Conservation (phyloP, 2,113 vertebrate species). For the Geococcyx californianus region DNA sequence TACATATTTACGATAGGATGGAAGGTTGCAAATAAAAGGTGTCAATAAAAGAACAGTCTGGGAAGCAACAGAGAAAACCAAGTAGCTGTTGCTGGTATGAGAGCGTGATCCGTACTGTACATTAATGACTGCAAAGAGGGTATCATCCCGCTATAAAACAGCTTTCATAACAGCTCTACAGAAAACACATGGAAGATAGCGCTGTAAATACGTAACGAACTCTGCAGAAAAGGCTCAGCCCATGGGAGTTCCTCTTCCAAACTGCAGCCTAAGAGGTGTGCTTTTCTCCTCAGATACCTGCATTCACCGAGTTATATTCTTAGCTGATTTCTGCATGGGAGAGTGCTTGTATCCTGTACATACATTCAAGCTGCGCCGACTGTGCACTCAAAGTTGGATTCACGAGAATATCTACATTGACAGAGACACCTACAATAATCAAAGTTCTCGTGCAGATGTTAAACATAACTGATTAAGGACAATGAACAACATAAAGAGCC, state of each 20-base stretch:
- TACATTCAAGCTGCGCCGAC: neutral
- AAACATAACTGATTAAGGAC: neutral
- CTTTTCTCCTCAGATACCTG: neutral
- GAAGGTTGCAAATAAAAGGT: neutral
- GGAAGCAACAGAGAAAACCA: neutral
- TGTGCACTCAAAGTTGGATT: neutral
- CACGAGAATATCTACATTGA: neutral
- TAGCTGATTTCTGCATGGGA: neutral
- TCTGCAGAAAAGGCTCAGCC: neutral
- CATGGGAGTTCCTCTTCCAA: neutral
- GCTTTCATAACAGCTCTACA: neutral
- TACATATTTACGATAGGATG: neutral
- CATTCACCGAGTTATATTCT: neutral
- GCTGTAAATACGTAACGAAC: neutral
- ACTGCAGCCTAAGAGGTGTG: neutral
- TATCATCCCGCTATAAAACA: neutral
- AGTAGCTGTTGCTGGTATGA: fast-evolving
- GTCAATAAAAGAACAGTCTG: neutral
- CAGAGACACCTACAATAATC: neutral
- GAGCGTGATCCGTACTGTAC: neutral
- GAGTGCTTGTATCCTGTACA: neutral
- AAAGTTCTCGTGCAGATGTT: neutral
- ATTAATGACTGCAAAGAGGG: neutral
- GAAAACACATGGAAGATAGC: neutral
- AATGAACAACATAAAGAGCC: neutral